phyloP scores from a whole-genome alignment of 37 sponge, comb jelly and placozoan species.

The Geodia barretti region DNA sequence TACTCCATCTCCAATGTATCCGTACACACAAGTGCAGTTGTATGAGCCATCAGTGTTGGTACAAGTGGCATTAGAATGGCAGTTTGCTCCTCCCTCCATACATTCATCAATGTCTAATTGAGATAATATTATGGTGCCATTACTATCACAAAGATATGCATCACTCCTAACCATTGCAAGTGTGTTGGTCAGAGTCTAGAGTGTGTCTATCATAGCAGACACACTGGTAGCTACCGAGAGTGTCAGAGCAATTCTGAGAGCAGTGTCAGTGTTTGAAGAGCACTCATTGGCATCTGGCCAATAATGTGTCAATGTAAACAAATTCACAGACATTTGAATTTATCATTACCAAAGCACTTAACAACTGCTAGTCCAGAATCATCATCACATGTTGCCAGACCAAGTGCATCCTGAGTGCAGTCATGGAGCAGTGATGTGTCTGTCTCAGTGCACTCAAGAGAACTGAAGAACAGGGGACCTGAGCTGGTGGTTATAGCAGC shows the following conservation, averaged over 20 bases:
- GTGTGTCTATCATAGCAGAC: slow-evolving; percentile 19
- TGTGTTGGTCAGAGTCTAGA: neutral
- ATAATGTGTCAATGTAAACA: too few relatives aligned
- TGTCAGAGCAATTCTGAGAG: slow-evolving; percentile 17
- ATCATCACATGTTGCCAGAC: neutral
- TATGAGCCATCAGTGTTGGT: neutral
- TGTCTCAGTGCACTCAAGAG: neutral
- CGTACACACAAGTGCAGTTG: neutral
- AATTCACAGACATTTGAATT: too few relatives aligned
- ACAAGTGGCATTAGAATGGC: neutral
- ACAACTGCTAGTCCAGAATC: neutral
- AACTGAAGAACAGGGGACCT: neutral
- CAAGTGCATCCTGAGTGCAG: neutral
- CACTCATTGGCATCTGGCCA: slow-evolving; percentile 52
- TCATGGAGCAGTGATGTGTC: neutral
- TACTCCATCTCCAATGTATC: neutral
- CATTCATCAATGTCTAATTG: neutral
- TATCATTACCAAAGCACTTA: neutral
- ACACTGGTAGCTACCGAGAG: slow-evolving; percentile 22
- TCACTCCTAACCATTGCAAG: slow-evolving; percentile 22
- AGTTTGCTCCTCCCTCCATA: neutral
- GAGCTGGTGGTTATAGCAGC: too few relatives aligned
- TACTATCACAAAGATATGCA: neutral
- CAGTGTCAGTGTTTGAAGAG: slow-evolving; percentile 7
- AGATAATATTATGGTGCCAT: too few relatives aligned